phyloP scores from a whole-genome alignment of 2,113 vertebrate species.

The Percina caprodes region DNA sequence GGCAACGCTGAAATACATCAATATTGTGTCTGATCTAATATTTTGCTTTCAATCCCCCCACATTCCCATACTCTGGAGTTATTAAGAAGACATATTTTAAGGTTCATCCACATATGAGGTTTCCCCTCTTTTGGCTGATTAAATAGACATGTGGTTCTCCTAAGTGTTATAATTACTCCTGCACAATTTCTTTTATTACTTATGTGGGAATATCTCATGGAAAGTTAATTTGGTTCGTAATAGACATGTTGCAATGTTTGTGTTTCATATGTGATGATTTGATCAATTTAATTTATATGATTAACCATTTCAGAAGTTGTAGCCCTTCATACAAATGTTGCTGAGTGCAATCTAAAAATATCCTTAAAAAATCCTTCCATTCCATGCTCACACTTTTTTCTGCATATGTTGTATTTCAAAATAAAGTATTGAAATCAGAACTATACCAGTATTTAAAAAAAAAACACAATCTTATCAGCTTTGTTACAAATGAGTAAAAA shows the following conservation, averaged over 20 bases:
- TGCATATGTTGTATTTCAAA: neutral
- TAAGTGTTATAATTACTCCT: neutral
- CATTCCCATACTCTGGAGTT: neutral
- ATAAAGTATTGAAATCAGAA: neutral
- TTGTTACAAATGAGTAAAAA: no score
- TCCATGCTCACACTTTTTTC: neutral
- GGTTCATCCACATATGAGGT: neutral
- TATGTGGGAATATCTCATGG: neutral
- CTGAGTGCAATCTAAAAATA: neutral
- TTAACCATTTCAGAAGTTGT: neutral
- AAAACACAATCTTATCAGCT: neutral
- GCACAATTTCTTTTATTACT: neutral
- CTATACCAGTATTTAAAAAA: no score
- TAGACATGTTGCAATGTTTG: neutral
- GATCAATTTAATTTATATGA: neutral
- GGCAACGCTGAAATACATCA: neutral
- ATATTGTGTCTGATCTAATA: neutral
- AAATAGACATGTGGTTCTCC: neutral
- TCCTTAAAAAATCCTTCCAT: neutral
- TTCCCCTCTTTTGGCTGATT: neutral
- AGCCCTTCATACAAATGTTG: neutral
- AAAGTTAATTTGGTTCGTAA: neutral
- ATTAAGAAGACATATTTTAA: neutral
- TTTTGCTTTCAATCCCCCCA: neutral
- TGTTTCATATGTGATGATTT: neutral